phyloP scores from a whole-genome alignment of 35 echinoderm and acorn worm genomes.

The Holothuria glaberrima region DNA sequence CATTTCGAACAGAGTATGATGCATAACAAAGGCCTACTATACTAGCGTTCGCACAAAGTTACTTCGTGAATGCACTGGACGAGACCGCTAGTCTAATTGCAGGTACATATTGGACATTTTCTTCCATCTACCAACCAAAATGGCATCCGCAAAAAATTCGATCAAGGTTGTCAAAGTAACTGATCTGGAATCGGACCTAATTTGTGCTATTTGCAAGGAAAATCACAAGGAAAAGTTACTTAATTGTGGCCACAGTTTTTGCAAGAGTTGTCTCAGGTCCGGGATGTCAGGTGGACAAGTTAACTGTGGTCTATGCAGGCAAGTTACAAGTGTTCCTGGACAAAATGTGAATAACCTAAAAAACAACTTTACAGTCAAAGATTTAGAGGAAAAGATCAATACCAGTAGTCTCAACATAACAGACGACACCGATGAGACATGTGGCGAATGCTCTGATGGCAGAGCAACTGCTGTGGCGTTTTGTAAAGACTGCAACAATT shows the following conservation, averaged over 20 bases:
- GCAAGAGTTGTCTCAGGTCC: background rate
- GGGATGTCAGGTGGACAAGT: background rate
- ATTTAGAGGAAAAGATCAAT: conserved; percentile 19
- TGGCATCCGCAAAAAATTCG: conserved; percentile 11
- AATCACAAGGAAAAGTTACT: conserved; percentile 17
- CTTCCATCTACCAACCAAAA: background rate
- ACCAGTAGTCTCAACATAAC: background rate
- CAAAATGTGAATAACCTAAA: background rate
- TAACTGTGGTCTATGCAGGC: conserved; percentile 6
- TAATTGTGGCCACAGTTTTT: conserved; percentile 25
- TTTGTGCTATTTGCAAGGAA: conserved; percentile 35
- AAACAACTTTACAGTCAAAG: conserved; percentile 17
- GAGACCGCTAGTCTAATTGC: too few species aligned
- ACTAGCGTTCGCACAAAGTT: too few species aligned
- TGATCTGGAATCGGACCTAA: conserved; percentile 1
- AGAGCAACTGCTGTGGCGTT: conserved; percentile 2
- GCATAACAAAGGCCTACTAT: too few species aligned
- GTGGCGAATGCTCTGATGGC: background rate
- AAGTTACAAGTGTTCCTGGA: background rate
- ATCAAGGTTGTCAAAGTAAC: conserved; percentile 23
- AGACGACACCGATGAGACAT: background rate
- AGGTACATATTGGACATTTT: too few species aligned
- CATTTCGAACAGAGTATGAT: too few species aligned
- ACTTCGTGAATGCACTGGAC: too few species aligned
- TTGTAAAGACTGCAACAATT: conserved; percentile 14